These are phyloP conservation scores for Lepidochitona cinerea DNA, from an alignment of 2,888 invertebrate genomes.

Conservation along the genomic window DNA sequence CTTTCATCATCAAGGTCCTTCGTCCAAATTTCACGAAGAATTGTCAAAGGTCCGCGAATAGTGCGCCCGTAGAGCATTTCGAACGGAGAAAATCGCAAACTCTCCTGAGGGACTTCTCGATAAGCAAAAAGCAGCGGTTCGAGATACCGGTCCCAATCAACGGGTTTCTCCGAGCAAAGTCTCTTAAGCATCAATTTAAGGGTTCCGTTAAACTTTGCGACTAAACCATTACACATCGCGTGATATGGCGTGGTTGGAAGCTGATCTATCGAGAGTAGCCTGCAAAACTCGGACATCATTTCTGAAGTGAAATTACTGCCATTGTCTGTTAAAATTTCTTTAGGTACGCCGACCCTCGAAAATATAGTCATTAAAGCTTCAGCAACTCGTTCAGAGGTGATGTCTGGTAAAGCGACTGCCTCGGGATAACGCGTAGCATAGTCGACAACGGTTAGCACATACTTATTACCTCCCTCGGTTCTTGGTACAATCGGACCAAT, in stretches of 20 bases:
- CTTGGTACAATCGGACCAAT: conserved; percentile 33
- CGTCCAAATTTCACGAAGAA: too few species aligned
- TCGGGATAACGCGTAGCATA: conserved; percentile 34
- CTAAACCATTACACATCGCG: conserved; percentile 9
- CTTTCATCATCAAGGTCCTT: too few species aligned
- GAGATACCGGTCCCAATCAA: conserved; percentile 8
- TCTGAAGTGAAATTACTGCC: conserved; percentile 36
- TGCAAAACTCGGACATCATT: conserved; percentile 25
- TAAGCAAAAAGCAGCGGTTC: too few species aligned
- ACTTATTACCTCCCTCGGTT: conserved; percentile 28
- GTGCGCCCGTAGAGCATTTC: too few species aligned
- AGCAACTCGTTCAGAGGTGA: conserved; percentile 30
- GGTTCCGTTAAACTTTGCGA: conserved; percentile 11
- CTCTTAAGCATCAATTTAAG: not conserved
- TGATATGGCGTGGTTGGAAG: conserved; percentile 25
- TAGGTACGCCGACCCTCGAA: conserved; percentile 25
- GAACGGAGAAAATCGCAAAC: too few species aligned
- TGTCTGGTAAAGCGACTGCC: conserved; percentile 19
- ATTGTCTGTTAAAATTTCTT: conserved; percentile 32
- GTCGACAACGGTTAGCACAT: conserved; percentile 32
- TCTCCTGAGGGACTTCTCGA: too few species aligned
- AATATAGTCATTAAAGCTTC: conserved; percentile 29
- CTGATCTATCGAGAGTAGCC: conserved; percentile 25
- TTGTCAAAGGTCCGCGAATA: too few species aligned
- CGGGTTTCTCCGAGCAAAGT: not conserved